phyloP scores from a whole-genome alignment of 2,113 vertebrate genomes.

The Microtus pennsylvanicus region DNA sequence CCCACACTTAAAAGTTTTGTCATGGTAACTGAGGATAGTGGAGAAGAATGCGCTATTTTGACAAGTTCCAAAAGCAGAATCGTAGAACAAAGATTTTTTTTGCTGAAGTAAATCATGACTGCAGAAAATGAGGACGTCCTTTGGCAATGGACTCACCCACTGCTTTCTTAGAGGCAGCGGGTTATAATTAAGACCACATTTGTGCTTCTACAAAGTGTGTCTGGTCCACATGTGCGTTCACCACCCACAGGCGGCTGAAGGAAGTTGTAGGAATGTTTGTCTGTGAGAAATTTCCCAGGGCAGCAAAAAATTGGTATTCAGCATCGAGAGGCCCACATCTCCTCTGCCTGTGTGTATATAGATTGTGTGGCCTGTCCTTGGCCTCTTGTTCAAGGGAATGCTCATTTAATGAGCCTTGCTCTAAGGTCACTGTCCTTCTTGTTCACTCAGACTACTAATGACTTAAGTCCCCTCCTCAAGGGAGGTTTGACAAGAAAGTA shows the following conservation, averaged over 20 bases:
- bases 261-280: slow-evolving; percentile 15
- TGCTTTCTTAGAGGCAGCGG: slow-evolving; percentile 2
- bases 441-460: slow-evolving; percentile 32
- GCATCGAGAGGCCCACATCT: not conserved
- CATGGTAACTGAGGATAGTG: not conserved
- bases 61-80: slow-evolving; percentile 15
- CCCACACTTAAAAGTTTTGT: slow-evolving; percentile 2
- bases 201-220: slow-evolving; percentile 24
- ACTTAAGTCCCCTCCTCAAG: not conserved
- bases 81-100: slow-evolving; percentile 39
- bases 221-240: not conserved
- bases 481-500: slow-evolving; percentile 23
- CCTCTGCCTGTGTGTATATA: not conserved
- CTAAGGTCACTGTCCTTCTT: not conserved
- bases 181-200: not conserved
- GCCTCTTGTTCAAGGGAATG: slow-evolving; percentile 12
- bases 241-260: not conserved
- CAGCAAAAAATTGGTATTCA: not conserved
- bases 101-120: slow-evolving; percentile 46
- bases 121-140: not conserved
- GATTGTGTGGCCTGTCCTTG: slow-evolving; percentile 47
- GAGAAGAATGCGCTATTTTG: slow-evolving; percentile 27
- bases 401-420: slow-evolving; percentile 21
- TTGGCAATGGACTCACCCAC: not conserved
- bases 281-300: slow-evolving; percentile 30